phyloP scores from a whole-genome alignment of 1,140 invertebrate genomes.

The Papilio dardanus region DNA sequence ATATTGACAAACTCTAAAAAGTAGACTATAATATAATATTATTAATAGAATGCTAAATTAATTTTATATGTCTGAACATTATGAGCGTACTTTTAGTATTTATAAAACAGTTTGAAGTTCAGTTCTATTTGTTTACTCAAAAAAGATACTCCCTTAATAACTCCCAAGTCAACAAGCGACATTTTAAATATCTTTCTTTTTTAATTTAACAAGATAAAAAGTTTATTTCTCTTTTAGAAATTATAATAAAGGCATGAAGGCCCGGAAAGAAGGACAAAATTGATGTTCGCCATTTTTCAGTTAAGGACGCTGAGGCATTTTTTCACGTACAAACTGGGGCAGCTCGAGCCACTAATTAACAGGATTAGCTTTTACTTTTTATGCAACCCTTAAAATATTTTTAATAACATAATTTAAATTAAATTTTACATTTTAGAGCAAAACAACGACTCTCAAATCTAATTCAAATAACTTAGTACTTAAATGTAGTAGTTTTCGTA shows the following conservation, averaged over 20 bases:
- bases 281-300: conserved; percentile 37
- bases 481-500: background rate
- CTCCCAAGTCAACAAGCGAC: background rate
- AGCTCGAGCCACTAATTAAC: conserved; percentile 35
- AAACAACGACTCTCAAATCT: background rate
- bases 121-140: background rate
- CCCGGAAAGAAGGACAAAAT: conserved; percentile 36
- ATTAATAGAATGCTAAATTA: background rate
- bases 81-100: background rate
- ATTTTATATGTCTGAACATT: background rate
- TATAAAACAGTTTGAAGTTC: background rate
- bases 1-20: background rate
- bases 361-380: conserved; percentile 28
- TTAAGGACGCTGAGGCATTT: conserved; percentile 23
- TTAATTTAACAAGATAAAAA: conserved; percentile 37
- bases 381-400: conserved; percentile 9
- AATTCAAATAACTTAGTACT: background rate
- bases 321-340: conserved; percentile 30
- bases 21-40: background rate
- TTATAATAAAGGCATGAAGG: conserved; percentile 37
- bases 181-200: conserved; percentile 33
- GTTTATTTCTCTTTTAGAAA: conserved; percentile 37
- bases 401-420: background rate
- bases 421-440: background rate
- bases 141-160: background rate